These are phyloP conservation scores for Leucophenga maculata DNA, from an alignment of 2,888 invertebrate species.

Conservation along the genomic window DNA sequence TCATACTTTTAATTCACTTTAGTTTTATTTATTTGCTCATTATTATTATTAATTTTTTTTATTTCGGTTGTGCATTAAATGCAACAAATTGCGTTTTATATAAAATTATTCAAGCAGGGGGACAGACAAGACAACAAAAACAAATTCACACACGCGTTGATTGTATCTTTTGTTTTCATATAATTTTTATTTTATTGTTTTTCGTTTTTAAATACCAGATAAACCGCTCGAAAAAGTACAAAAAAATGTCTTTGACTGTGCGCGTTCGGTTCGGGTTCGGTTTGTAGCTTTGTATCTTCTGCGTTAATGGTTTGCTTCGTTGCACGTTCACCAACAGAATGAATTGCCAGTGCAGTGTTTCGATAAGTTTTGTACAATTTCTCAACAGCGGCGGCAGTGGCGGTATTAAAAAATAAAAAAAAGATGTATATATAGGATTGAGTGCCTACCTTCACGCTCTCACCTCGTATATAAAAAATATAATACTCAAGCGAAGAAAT, in stretches of 20 bases:
- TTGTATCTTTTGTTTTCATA: background rate
- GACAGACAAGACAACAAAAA: background rate
- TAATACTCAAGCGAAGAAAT: conserved; percentile 1
- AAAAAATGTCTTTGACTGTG: conserved; percentile 31
- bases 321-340: conserved; percentile 52
- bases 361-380: conserved; percentile 50
- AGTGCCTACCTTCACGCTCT: conserved; percentile 14
- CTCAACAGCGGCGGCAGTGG: conserved; percentile 29
- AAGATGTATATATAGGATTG: background rate
- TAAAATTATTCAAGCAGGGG: conserved; percentile 7
- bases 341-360: conserved; percentile 47
- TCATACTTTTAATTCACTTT: background rate
- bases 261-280: too few species aligned
- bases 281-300: conserved; percentile 11
- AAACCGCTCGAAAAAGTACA: conserved; percentile 16
- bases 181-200: background rate
- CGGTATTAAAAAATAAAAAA: conserved; percentile 25
- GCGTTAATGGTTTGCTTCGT: conserved; percentile 44
- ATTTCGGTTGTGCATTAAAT: background rate
- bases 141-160: background rate
- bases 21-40: background rate
- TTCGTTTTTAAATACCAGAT: background rate
- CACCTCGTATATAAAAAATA: conserved; percentile 18
- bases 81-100: conserved; percentile 10
- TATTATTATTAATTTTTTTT: background rate